These are phyloP conservation scores for Trilocha varians DNA, from an alignment of 2,888 invertebrate genomes.

Conservation along the genomic window DNA sequence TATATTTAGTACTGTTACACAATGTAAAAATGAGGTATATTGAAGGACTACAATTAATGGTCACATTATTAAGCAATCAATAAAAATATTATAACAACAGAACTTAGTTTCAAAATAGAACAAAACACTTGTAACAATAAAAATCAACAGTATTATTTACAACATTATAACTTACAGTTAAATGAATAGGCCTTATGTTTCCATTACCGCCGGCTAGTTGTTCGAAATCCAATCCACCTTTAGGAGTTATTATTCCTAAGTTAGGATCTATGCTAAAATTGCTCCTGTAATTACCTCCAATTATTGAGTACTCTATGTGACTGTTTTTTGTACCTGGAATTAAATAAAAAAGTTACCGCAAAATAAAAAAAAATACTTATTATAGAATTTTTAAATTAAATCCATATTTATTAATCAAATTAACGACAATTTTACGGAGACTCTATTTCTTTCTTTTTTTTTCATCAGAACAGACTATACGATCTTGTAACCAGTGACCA, in stretches of 20 bases:
- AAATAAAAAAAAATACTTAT: slow-evolving; percentile 3
- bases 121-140: neutral
- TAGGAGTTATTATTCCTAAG: slow-evolving; percentile 81
- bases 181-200: slow-evolving; percentile 77
- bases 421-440: no score
- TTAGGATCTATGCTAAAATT: slow-evolving; percentile 88
- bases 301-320: slow-evolving; percentile 85
- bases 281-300: slow-evolving; percentile 81
- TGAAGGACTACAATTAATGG: no score
- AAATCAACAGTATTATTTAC: neutral
- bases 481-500: no score
- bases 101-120: no score
- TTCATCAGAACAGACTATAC: no score
- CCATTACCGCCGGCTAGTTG: slow-evolving; percentile 74
- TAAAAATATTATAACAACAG: no score
- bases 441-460: slow-evolving; percentile 7
- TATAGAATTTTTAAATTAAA: no score
- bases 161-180: slow-evolving; percentile 71
- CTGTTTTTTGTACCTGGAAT: slow-evolving; percentile 85
- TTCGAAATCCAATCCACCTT: slow-evolving; percentile 85
- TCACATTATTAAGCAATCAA: no score
- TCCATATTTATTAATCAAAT: no score
- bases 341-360: slow-evolving; percentile 6
- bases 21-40: no score
- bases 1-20: no score